Percentiles rank a stretch among this genome's conserved stretches.
phyloP scores from a whole-genome alignment of 2,888 invertebrate species.

The Seira ritae region DNA sequence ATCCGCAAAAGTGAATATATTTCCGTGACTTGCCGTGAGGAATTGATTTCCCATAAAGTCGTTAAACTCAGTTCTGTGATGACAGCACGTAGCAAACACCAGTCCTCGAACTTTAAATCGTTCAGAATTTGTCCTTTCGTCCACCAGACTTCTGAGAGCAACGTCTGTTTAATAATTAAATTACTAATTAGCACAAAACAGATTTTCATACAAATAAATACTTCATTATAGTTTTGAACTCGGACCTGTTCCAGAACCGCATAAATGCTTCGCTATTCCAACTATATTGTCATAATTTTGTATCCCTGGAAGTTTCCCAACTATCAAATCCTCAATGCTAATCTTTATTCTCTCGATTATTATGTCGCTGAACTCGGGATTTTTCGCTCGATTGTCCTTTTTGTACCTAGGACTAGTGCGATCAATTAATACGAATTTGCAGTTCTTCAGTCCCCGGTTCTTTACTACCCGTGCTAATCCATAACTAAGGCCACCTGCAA shows the following conservation, averaged over 20 bases:
- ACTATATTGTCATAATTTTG: conserved; percentile 77
- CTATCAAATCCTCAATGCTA: conserved; percentile 87
- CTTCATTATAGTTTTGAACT: conserved; percentile 19
- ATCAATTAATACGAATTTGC: conserved; percentile 85
- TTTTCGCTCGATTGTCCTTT: conserved; percentile 82
- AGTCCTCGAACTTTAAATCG: conserved; percentile 78
- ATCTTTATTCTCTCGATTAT: conserved; percentile 83
- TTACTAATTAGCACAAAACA: neutral
- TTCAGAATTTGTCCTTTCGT: conserved; percentile 75
- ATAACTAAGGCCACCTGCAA: conserved; percentile 85
- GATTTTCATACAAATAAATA: conserved; percentile 25
- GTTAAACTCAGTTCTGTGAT: conserved; percentile 87
- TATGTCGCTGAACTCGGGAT: conserved; percentile 75
- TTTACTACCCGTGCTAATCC: conserved; percentile 83
- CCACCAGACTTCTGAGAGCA: conserved; percentile 82
- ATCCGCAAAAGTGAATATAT: no score
- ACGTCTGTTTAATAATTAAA: conserved; percentile 79
- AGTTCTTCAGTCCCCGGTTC: conserved; percentile 75
- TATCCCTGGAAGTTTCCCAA: conserved; percentile 79
- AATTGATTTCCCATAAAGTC: conserved; percentile 83
- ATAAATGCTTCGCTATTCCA: conserved; percentile 91
- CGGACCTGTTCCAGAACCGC: conserved; percentile 90
- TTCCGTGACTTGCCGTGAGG: conserved; percentile 76
- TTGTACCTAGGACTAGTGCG: conserved; percentile 89
- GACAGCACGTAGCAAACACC: conserved; percentile 92